A percentile compares a stretch with the other conserved stretches of the same genome.
Conservation (phyloP, 2,888 invertebrate genomes). For the Acrocera orbiculus region DNA sequence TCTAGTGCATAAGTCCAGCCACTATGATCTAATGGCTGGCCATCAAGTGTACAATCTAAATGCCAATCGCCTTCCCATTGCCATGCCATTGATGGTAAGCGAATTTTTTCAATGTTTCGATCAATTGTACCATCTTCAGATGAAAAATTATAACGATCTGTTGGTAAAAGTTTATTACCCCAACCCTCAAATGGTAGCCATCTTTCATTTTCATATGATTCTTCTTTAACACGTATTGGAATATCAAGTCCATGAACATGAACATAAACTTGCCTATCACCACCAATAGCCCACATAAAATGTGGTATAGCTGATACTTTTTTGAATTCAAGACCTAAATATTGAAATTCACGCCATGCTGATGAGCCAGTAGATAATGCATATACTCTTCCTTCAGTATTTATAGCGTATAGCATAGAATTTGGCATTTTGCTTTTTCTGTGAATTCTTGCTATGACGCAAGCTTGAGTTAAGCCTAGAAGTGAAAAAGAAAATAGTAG, state of each 20-base stretch:
- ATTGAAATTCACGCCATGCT: slow-evolving; percentile 74
- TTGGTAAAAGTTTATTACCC: slow-evolving; percentile 63
- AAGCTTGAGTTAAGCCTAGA: background rate
- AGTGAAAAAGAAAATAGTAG: background rate
- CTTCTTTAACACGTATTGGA: slow-evolving; percentile 77
- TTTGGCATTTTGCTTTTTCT: slow-evolving; percentile 39
- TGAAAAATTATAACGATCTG: slow-evolving; percentile 75
- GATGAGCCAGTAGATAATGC: slow-evolving; percentile 62
- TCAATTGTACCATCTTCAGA: slow-evolving; percentile 66
- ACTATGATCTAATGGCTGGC: slow-evolving; percentile 74
- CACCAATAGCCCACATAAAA: slow-evolving; percentile 84
- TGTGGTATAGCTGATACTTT: slow-evolving; percentile 69
- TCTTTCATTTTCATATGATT: slow-evolving; percentile 82
- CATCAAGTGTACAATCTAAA: slow-evolving; percentile 64
- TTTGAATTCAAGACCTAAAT: slow-evolving; percentile 75
- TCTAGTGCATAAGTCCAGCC: slow-evolving; percentile 90
- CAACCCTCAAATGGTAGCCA: slow-evolving; percentile 87
- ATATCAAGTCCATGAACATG: slow-evolving; percentile 80
- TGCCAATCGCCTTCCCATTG: slow-evolving; percentile 94
- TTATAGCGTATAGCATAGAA: slow-evolving; percentile 62
- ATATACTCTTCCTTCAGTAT: slow-evolving; percentile 76
- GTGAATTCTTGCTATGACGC: background rate
- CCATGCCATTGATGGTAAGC: slow-evolving; percentile 87
- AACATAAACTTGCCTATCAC: slow-evolving; percentile 82
- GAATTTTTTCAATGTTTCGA: slow-evolving; percentile 60